A percentile compares a stretch with the other conserved stretches of the same genome.
Conservation (phyloP, 2,888 invertebrate species). For the Calameuta idolon region DNA sequence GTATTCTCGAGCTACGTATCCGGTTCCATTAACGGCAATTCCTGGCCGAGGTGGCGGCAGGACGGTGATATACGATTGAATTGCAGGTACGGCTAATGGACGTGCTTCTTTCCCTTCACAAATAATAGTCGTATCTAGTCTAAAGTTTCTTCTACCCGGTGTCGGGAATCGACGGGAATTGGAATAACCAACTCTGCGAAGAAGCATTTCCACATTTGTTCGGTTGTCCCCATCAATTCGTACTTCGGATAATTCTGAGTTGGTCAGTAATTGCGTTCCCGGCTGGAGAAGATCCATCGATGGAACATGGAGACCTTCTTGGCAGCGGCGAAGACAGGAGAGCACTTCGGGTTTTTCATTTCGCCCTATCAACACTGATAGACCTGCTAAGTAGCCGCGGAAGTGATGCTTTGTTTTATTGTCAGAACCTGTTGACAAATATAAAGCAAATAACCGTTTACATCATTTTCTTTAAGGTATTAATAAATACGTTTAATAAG, state of each 20-base stretch:
- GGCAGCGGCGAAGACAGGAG: slow-evolving; percentile 83
- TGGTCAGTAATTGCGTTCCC: slow-evolving; percentile 81
- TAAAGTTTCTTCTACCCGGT: slow-evolving; percentile 91
- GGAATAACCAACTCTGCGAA: slow-evolving; percentile 90
- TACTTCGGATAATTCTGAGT: slow-evolving; percentile 86
- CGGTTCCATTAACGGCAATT: slow-evolving; percentile 84
- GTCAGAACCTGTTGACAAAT: slow-evolving; percentile 73
- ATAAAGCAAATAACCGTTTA: slow-evolving; percentile 61
- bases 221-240: slow-evolving; percentile 92
- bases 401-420: slow-evolving; percentile 92
- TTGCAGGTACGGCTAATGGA: slow-evolving; percentile 78
- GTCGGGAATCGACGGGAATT: slow-evolving; percentile 93
- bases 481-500: too few relatives aligned
- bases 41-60: slow-evolving; percentile 87
- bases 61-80: slow-evolving; percentile 89
- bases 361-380: slow-evolving; percentile 82
- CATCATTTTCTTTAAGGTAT: background rate
- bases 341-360: slow-evolving; percentile 81
- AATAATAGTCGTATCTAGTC: slow-evolving; percentile 81
- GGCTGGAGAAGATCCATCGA: slow-evolving; percentile 81
- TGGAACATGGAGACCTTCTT: slow-evolving; percentile 80
- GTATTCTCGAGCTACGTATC: slow-evolving; percentile 86
- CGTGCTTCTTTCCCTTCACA: slow-evolving; percentile 81
- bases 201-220: slow-evolving; percentile 87
- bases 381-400: slow-evolving; percentile 88